Percentiles rank a stretch among this genome's conserved stretches.
These are phyloP conservation scores for Rotaria socialis DNA, from an alignment of 2,888 invertebrate species.

Conservation along the genomic window DNA sequence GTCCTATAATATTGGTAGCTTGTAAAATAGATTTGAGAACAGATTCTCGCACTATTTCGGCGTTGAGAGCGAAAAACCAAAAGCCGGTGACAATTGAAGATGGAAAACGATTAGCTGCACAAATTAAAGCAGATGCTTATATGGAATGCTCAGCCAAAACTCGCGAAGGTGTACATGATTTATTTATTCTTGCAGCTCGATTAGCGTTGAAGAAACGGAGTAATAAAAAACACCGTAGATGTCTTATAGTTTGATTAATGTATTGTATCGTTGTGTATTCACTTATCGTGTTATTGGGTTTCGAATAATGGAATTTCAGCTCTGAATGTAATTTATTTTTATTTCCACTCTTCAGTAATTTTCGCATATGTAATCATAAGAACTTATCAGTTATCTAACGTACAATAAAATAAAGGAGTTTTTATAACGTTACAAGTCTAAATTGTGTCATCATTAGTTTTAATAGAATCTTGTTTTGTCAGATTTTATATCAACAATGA, in stretches of 20 bases:
- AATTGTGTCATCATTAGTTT: too few species aligned
- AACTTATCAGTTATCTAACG: too few species aligned
- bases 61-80: background rate
- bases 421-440: too few species aligned
- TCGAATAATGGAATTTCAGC: background rate
- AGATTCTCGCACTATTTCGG: background rate
- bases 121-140: constrained; percentile 64
- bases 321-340: too few species aligned
- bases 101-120: constrained; percentile 10
- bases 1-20: background rate
- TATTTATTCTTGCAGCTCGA: constrained; percentile 65
- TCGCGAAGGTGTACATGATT: constrained; percentile 72
- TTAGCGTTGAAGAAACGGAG: background rate
- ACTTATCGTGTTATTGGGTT: too few species aligned
- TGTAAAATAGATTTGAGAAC: constrained; percentile 39
- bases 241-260: background rate
- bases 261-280: background rate
- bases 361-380: too few species aligned
- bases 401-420: too few species aligned
- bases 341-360: too few species aligned
- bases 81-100: background rate
- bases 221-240: background rate
- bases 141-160: constrained; percentile 88
- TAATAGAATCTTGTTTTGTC: too few species aligned
- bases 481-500: too few species aligned